Percentiles rank a stretch among this genome's conserved stretches.
Conservation (phyloP, 1,140 invertebrate species). For the Drosophila neocordata region DNA sequence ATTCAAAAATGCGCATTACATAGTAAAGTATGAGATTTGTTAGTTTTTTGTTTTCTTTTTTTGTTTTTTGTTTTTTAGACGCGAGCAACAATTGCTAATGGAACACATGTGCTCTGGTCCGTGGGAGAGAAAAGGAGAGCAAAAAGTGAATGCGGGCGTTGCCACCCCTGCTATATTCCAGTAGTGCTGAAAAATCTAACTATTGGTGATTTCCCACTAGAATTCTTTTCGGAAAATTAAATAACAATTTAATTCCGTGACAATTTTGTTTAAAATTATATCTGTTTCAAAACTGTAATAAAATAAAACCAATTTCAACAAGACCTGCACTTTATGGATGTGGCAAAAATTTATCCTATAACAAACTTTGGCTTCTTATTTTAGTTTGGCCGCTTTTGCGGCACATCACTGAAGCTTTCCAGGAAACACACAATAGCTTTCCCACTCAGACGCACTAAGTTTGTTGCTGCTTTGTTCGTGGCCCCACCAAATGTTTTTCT, state of each 20-base stretch:
- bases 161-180: slow-evolving; percentile 36
- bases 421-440: slow-evolving; percentile 30
- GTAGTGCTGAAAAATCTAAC: neutral
- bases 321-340: neutral
- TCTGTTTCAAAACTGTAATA: no score
- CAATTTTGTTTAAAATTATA: neutral
- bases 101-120: slow-evolving; percentile 67
- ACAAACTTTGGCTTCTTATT: neutral
- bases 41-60: neutral
- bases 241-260: neutral
- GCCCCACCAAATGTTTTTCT: slow-evolving; percentile 49
- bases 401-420: slow-evolving; percentile 40
- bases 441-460: slow-evolving; percentile 40
- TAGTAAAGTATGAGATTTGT: slow-evolving; percentile 1
- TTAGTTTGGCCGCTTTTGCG: slow-evolving; percentile 7
- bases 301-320: no score
- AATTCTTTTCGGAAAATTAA: neutral
- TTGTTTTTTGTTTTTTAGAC: slow-evolving; percentile 7
- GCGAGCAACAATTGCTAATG: slow-evolving; percentile 63
- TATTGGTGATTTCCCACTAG: neutral
- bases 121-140: slow-evolving; percentile 48
- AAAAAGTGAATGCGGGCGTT: slow-evolving; percentile 31
- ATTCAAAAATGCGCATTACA: slow-evolving; percentile 30
- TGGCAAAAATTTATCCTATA: neutral
- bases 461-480: slow-evolving; percentile 36